Percentiles rank a stretch among this genome's conserved stretches.
phyloP scores from a whole-genome alignment of 2,888 invertebrate genomes.

The Lamproptera curius region DNA sequence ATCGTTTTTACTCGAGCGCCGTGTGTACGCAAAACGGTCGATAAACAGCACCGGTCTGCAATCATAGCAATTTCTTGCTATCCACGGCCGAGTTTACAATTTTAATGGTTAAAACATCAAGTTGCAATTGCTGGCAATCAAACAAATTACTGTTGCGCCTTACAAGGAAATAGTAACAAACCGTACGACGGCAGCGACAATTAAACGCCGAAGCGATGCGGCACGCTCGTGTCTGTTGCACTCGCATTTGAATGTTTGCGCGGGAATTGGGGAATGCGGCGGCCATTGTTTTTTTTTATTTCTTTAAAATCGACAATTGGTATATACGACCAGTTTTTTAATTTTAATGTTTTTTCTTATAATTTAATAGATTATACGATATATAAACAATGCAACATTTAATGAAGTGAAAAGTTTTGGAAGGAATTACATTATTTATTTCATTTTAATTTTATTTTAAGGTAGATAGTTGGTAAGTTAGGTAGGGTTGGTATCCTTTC shows the following conservation, averaged over 20 bases:
- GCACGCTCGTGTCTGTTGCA: slow-evolving; percentile 36
- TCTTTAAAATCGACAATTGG: not conserved
- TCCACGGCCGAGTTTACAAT: slow-evolving; percentile 51
- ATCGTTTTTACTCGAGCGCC: slow-evolving; percentile 47
- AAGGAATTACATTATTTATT: too few species aligned
- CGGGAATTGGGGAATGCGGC: slow-evolving; percentile 2
- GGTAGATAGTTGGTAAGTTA: too few species aligned
- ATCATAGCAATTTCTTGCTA: slow-evolving; percentile 60
- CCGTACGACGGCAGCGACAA: slow-evolving; percentile 56
- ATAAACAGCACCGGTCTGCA: slow-evolving; percentile 46
- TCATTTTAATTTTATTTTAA: too few species aligned
- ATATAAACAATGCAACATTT: too few species aligned
- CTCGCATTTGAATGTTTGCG: slow-evolving; percentile 25
- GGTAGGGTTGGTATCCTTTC: too few species aligned
- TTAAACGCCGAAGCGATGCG: slow-evolving; percentile 66
- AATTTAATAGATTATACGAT: too few species aligned
- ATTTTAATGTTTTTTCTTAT: too few species aligned
- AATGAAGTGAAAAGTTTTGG: too few species aligned
- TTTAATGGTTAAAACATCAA: slow-evolving; percentile 66
- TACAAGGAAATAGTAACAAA: slow-evolving; percentile 68
- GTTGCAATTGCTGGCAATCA: slow-evolving; percentile 64
- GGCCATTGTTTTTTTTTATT: not conserved
- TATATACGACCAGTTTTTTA: not conserved
- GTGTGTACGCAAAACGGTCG: slow-evolving; percentile 40
- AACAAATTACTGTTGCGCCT: slow-evolving; percentile 64